Percentiles rank a stretch among this genome's conserved stretches.
Evolutionary conservation across 2,888 invertebrate genomes (phyloP).

Genomic region (Scrobipalpa costella): DNA sequence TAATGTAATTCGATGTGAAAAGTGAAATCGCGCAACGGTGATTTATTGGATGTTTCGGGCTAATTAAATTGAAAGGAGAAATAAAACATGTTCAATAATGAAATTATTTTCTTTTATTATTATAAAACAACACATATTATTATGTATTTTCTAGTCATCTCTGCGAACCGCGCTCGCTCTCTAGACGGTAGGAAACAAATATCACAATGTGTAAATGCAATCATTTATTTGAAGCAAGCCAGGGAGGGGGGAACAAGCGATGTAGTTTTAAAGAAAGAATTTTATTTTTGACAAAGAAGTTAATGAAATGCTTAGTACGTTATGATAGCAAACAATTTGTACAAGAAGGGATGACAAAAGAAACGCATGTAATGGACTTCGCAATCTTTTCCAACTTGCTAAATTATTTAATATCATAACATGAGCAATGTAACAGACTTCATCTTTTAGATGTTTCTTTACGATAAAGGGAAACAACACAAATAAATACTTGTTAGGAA

Average conservation of each 20-base stretch:
- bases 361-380: not conserved
- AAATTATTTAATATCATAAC: too few species aligned
- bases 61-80: constrained; percentile 34
- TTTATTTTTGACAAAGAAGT: not conserved
- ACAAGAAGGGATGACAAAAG: not conserved
- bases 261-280: not conserved
- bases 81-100: constrained; percentile 70
- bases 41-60: not conserved
- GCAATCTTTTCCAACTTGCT: too few species aligned
- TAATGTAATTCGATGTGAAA: not conserved
- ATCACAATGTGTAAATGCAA: constrained; percentile 53
- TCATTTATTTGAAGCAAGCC: constrained; percentile 8
- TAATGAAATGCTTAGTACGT: not conserved
- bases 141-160: constrained; percentile 78
- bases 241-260: not conserved
- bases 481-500: too few species aligned
- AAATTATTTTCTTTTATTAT: constrained; percentile 74
- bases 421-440: not conserved
- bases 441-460: not conserved
- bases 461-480: not conserved
- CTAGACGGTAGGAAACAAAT: constrained; percentile 27
- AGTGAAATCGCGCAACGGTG: not conserved
- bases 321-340: not conserved
- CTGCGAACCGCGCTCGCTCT: constrained; percentile 15
- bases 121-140: constrained; percentile 74